These are phyloP conservation scores for Ophiothrix spiculata DNA, from an alignment of 35 echinoderm and acorn worm species.

Conservation along the genomic window DNA sequence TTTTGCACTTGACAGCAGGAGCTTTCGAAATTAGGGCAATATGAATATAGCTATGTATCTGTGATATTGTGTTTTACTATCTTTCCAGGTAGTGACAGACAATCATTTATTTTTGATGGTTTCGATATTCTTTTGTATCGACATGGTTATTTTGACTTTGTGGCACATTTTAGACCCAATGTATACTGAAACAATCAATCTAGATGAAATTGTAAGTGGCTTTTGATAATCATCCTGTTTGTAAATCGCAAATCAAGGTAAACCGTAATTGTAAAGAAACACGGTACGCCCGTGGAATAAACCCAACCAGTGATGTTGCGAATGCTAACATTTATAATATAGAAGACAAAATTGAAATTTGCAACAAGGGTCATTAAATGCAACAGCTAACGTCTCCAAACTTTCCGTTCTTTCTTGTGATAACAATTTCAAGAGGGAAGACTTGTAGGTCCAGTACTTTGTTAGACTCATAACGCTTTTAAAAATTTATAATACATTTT, in stretches of 20 bases:
- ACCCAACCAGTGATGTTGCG: neutral
- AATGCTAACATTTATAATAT: neutral
- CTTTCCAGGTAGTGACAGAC: slow-evolving; percentile 33
- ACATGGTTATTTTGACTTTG: slow-evolving; percentile 31
- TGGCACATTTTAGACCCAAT: slow-evolving; percentile 60
- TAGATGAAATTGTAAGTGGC: slow-evolving; percentile 5
- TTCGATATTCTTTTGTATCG: neutral
- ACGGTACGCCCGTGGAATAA: neutral
- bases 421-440: too few relatives aligned
- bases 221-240: neutral
- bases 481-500: too few relatives aligned
- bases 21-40: too few relatives aligned
- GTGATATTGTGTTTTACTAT: too few relatives aligned
- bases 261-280: neutral
- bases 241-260: neutral
- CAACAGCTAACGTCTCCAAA: too few relatives aligned
- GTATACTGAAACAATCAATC: neutral
- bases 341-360: neutral
- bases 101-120: slow-evolving; percentile 43
- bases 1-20: too few relatives aligned
- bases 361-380: neutral
- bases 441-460: too few relatives aligned
- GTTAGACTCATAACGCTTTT: too few relatives aligned
- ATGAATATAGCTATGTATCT: too few relatives aligned
- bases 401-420: too few relatives aligned